Conservation (phyloP, 2,113 vertebrate species). For the Myxocyprinus asiaticus region DNA sequence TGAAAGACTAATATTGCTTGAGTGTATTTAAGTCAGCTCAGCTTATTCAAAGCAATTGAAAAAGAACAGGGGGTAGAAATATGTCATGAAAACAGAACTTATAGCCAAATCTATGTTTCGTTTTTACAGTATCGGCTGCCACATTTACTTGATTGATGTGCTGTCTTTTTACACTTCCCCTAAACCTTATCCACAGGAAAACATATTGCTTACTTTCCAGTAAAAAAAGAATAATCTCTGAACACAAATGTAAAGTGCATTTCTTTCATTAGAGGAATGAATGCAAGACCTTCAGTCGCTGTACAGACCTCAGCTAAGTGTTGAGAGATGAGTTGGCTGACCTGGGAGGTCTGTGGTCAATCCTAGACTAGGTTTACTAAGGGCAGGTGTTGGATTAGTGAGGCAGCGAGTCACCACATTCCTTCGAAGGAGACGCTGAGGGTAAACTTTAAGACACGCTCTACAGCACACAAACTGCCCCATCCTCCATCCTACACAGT, state of each 20-base stretch:
- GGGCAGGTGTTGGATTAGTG: constrained; percentile 54
- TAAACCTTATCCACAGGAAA: not conserved
- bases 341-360: constrained; percentile 36
- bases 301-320: constrained; percentile 36
- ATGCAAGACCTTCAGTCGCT: constrained; percentile 27
- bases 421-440: constrained; percentile 22
- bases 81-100: constrained; percentile 28
- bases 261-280: constrained; percentile 2
- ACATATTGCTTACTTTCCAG: not conserved
- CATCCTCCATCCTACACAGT: not conserved
- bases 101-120: constrained; percentile 35
- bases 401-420: constrained; percentile 33
- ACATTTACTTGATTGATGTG: constrained; percentile 34
- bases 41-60: constrained; percentile 4
- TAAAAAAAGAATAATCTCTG: not conserved
- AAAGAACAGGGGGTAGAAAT: constrained; percentile 18
- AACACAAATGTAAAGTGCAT: not conserved
- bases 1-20: constrained; percentile 26
- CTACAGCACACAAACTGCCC: constrained; percentile 25
- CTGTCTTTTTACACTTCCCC: constrained; percentile 7
- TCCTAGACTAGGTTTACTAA: constrained; percentile 40
- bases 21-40: not conserved
- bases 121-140: constrained; percentile 28
- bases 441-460: constrained; percentile 39
- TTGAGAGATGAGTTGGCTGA: constrained; percentile 22